Evolutionary conservation across 2,797 vertebrate genomes (phyloP).

Genomic region (Chelon auratus): DNA sequence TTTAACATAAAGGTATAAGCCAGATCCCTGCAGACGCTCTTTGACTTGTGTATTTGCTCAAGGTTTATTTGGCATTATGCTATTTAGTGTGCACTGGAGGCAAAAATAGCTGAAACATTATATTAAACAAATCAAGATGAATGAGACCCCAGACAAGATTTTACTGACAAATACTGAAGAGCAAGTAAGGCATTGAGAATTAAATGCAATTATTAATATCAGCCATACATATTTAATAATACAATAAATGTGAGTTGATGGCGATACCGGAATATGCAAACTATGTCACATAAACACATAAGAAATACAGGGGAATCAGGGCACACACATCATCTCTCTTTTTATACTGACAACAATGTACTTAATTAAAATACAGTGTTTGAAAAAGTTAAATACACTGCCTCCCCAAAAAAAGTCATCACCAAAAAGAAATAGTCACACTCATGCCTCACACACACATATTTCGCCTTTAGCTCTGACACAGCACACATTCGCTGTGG

Average conservation of each 20-base stretch:
- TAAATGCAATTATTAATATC: slow-evolving; percentile 9
- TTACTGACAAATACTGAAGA: slow-evolving; percentile 26
- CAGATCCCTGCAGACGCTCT: slow-evolving; percentile 56
- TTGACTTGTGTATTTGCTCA: slow-evolving; percentile 50
- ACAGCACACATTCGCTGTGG: background rate
- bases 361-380: slow-evolving; percentile 16
- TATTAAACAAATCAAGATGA: slow-evolving; percentile 35
- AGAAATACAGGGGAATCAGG: background rate
- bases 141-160: slow-evolving; percentile 13
- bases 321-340: background rate
- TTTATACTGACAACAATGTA: background rate
- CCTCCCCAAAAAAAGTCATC: no score
- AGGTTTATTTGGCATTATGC: slow-evolving; percentile 48
- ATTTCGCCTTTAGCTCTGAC: background rate
- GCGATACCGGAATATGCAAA: background rate
- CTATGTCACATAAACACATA: slow-evolving; percentile 1
- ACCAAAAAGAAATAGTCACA: no score
- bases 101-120: slow-evolving; percentile 36
- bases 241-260: slow-evolving; percentile 5
- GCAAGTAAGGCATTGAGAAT: slow-evolving; percentile 13
- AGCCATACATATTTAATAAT: slow-evolving; percentile 24
- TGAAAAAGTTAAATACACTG: slow-evolving; percentile 9
- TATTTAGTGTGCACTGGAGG: slow-evolving; percentile 22
- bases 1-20: slow-evolving; percentile 73
- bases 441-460: no score